These are phyloP conservation scores for Dryococelus australis DNA, from an alignment of 2,888 invertebrate genomes.

Conservation along the genomic window DNA sequence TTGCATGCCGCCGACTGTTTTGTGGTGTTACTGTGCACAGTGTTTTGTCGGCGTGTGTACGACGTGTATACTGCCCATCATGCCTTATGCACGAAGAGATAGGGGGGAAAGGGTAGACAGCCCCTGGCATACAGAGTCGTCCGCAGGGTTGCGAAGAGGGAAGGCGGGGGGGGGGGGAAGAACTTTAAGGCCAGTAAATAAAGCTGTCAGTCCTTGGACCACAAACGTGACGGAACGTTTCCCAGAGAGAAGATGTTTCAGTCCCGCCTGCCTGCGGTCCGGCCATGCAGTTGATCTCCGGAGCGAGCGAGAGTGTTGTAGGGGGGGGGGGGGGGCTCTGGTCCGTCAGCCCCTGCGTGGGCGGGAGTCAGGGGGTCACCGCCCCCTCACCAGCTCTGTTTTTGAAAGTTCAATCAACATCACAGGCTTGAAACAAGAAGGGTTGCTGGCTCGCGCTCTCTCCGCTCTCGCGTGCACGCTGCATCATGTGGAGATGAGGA, in stretches of 20 bases:
- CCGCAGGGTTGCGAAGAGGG: too few species aligned
- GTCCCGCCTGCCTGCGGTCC: not conserved
- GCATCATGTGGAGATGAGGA: not conserved
- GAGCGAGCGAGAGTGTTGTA: too few species aligned
- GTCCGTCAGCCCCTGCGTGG: not conserved
- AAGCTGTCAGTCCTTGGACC: conserved; percentile 16
- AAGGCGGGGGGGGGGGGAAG: not conserved
- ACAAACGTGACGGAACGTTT: not conserved
- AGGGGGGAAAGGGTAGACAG: not conserved
- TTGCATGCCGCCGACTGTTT: too few species aligned
- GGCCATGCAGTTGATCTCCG: not conserved
- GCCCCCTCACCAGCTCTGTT: conserved; percentile 26
- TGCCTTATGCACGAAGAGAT: not conserved
- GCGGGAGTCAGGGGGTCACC: too few species aligned
- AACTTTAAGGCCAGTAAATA: not conserved
- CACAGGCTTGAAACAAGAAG: conserved; percentile 24
- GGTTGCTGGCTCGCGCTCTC: not conserved
- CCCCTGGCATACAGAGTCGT: not conserved
- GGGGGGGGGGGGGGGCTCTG: not conserved
- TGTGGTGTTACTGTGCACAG: too few species aligned
- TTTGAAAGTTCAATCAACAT: conserved; percentile 41
- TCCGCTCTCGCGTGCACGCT: not conserved
- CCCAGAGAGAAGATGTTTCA: not conserved
- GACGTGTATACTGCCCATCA: not conserved
- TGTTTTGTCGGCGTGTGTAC: not conserved